These are phyloP conservation scores for Tolmerus cingulatus DNA, from an alignment of 2,888 invertebrate species.

Conservation along the genomic window DNA sequence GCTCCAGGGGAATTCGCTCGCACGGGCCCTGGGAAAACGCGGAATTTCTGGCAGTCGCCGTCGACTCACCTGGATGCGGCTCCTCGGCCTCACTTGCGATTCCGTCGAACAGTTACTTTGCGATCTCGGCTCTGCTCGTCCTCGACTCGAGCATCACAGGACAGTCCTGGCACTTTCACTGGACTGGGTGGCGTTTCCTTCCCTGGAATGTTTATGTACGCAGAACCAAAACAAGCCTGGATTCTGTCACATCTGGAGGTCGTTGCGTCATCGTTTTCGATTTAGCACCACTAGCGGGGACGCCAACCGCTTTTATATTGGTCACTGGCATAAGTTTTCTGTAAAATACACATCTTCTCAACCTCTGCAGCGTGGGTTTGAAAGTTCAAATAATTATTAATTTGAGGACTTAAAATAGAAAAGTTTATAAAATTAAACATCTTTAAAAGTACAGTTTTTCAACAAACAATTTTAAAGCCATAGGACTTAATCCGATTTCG, in stretches of 20 bases:
- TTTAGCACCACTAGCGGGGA: neutral
- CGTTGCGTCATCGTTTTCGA: neutral
- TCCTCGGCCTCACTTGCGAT: neutral
- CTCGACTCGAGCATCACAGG: neutral
- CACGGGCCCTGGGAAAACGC: neutral
- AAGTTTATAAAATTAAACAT: too few relatives aligned
- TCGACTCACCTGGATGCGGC: neutral
- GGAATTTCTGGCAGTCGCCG: neutral
- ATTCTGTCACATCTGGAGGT: neutral
- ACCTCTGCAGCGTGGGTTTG: neutral
- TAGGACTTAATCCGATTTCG: too few relatives aligned
- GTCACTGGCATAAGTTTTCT: neutral
- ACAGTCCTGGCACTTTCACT: neutral
- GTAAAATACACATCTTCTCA: neutral
- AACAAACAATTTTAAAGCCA: too few relatives aligned
- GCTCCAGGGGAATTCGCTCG: neutral
- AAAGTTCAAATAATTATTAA: neutral
- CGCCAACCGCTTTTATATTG: neutral
- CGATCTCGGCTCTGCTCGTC: neutral
- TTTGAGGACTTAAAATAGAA: too few relatives aligned
- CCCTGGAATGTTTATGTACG: neutral
- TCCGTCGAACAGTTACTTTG: neutral
- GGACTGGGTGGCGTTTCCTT: neutral
- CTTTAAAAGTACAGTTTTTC: too few relatives aligned
- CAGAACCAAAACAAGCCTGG: neutral